Base-by-base conservation (phyloP, 2,888 invertebrate species). In the Miltochrista miniata region DNA sequence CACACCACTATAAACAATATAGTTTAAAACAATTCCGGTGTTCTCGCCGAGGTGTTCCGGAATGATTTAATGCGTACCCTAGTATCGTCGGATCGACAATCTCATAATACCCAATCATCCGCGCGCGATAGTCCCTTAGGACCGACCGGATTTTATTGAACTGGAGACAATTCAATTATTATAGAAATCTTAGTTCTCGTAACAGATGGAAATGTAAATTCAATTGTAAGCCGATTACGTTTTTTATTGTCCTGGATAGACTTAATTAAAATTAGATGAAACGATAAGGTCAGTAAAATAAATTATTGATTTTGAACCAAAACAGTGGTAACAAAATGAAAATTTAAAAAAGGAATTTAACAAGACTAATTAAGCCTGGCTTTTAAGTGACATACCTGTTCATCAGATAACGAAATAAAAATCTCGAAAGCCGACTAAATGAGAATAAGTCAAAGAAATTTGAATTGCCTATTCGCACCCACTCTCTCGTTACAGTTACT, bases 91-190 rank as follows among this genome's bases (percentile, higher is more conserved):
- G 30, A 52, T 41, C 52, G 63, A 70, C 81, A 88, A 89, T 90
- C 88, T 86, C 78, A 80, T 87, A 89, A 89, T 85, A 87, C 87
- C 87, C 90, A 87, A 88, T 89, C 84, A 85, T 86, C 80, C 81
- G 71, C 42, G 48, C 48, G 48, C 42, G 54, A 47, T 30, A 47
- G 68, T 69, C 81, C 78, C 58, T 43, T 44, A 80, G 82, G 79
- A 77, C 61, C 50, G 54, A 37, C 56, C 68, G 68, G 71, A 58
- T 61, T 59, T 55, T 59, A 56, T 67, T 54, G 62, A 56, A 61
- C 61, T 64, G 66, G 68, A 77, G 60, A 49, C 72, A 66, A 77
- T 77, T 76, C 59, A 60, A 76, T 77, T 76, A 74, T 24, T 24
- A 24, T 61, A 51, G 10, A 12, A 54, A 56, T 44, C 49, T 45